Conservation (phyloP, 2,888 invertebrate genomes). For the Oscheius onirici region DNA sequence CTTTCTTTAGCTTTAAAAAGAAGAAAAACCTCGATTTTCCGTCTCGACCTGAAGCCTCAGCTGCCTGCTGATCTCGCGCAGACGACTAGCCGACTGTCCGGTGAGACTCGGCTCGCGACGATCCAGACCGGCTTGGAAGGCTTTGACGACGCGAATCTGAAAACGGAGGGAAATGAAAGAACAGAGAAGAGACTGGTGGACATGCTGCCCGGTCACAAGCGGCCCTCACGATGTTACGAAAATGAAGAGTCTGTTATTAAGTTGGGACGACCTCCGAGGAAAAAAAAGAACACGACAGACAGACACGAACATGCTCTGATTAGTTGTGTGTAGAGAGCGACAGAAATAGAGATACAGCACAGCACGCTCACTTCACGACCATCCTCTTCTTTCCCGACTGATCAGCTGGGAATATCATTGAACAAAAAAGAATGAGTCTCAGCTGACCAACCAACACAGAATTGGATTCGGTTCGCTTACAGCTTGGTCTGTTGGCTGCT, state of each 20-base stretch:
- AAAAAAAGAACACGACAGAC: conserved; percentile 3
- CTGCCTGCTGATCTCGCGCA: conserved; percentile 74
- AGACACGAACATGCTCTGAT: not conserved
- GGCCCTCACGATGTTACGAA: conserved; percentile 20
- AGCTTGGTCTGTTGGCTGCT: conserved; percentile 99
- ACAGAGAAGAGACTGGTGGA: not conserved
- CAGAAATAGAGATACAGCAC: conserved; percentile 3
- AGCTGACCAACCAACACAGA: not conserved
- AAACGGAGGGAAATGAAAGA: conserved; percentile 54
- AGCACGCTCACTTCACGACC: conserved; percentile 31
- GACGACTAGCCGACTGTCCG: conserved; percentile 71
- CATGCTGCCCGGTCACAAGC: conserved; percentile 10
- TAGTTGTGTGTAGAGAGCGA: not conserved
- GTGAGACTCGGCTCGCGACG: conserved; percentile 78
- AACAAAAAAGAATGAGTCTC: not conserved
- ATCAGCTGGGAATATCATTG: not conserved
- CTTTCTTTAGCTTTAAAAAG: not conserved
- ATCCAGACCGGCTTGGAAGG: conserved; percentile 99
- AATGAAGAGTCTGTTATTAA: not conserved
- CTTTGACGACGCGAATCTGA: conserved; percentile 99
- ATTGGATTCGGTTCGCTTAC: conserved; percentile 79
- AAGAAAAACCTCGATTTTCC: conserved; percentile 46
- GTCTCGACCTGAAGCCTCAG: conserved; percentile 72
- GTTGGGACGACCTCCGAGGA: not conserved
- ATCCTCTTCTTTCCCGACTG: not conserved